Percentiles rank a stretch among this genome's conserved stretches.
Conservation (phyloP, 35 echinoderm and acorn worm species). For the Holothuria glaberrima region DNA sequence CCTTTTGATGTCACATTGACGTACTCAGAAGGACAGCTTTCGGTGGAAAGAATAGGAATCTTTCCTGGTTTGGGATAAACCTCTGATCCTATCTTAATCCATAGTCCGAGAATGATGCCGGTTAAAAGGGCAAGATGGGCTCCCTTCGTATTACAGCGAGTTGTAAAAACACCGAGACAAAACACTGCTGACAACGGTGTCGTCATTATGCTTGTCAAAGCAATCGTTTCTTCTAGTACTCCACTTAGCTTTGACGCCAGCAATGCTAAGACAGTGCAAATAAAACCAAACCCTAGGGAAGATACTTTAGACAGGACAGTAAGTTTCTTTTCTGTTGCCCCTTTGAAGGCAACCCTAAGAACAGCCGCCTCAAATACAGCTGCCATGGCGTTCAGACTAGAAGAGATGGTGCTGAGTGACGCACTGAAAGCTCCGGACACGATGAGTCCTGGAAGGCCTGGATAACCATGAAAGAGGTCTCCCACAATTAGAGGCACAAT, state of each 20-base stretch:
- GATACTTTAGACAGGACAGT: background rate
- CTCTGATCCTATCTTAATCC: constrained; percentile 1
- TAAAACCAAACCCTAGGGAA: background rate
- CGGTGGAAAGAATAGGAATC: background rate
- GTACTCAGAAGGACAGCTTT: background rate
- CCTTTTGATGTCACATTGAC: background rate
- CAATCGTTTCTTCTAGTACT: background rate
- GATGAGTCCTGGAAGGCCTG: background rate
- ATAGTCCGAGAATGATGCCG: background rate
- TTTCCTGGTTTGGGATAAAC: background rate
- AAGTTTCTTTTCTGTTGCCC: background rate
- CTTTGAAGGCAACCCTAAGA: background rate
- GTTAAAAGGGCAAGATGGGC: background rate
- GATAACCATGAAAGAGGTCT: background rate
- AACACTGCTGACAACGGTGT: background rate
- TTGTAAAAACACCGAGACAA: background rate
- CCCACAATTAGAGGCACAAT: background rate
- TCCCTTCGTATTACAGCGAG: background rate
- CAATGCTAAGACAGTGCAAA: background rate
- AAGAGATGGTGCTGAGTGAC: constrained; percentile 1
- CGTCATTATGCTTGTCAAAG: background rate
- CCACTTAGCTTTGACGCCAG: background rate
- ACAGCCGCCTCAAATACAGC: background rate
- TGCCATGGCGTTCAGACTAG: constrained; percentile 5
- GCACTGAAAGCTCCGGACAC: constrained; percentile 18